Evolutionary conservation across 1,140 invertebrate genomes (phyloP).

Genomic region (Gryon sp.): DNA sequence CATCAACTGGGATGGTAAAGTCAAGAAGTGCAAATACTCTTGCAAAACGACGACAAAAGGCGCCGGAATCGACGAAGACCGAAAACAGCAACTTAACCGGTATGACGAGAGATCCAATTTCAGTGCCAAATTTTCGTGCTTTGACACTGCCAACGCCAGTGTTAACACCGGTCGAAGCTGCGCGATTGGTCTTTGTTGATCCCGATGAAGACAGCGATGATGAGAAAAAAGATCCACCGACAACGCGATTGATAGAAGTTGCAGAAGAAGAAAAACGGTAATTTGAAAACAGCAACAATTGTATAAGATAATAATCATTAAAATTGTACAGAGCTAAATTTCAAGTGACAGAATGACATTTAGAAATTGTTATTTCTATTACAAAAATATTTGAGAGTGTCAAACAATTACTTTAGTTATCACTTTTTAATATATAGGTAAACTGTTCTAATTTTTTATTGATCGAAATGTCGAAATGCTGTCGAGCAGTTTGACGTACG

Average conservation of each 20-base stretch:
- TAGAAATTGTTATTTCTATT: too few species aligned
- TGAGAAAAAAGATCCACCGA: slow-evolving; percentile 73
- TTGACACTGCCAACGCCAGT: slow-evolving; percentile 83
- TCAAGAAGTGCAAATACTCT: slow-evolving; percentile 76
- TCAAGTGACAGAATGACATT: too few species aligned
- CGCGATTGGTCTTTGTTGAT: slow-evolving; percentile 85
- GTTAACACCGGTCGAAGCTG: slow-evolving; percentile 84
- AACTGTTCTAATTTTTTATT: too few species aligned
- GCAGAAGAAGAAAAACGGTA: slow-evolving; percentile 75
- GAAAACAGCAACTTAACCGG: slow-evolving; percentile 69
- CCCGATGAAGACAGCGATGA: slow-evolving; percentile 84
- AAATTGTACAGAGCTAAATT: too few species aligned
- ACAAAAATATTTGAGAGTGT: too few species aligned
- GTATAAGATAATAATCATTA: too few species aligned
- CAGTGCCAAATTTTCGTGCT: slow-evolving; percentile 87
- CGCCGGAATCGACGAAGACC: slow-evolving; percentile 55
- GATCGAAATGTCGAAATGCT: too few species aligned
- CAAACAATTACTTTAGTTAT: too few species aligned
- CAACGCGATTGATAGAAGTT: slow-evolving; percentile 74
- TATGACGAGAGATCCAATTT: slow-evolving; percentile 86
- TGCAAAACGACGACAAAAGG: slow-evolving; percentile 72
- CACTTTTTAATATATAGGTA: too few species aligned
- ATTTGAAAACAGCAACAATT: slow-evolving; percentile 7
- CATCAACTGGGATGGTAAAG: slow-evolving; percentile 77
- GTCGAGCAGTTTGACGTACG: too few species aligned